These are phyloP conservation scores for Sinosuthora webbiana DNA, from an alignment of 2,113 vertebrate genomes.

Conservation along the genomic window DNA sequence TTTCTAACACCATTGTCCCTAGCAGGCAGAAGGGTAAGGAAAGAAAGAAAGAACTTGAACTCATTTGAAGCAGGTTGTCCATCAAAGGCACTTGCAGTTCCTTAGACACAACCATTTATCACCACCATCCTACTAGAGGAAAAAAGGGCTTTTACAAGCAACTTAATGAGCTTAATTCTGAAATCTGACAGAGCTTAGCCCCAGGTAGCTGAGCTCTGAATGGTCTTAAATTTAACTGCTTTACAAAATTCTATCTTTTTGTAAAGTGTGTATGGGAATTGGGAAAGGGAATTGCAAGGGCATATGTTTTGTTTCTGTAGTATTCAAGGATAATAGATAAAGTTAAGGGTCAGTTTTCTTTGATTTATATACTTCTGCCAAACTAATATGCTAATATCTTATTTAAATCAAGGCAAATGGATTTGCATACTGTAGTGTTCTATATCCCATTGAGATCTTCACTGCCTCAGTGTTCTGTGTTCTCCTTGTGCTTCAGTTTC, in stretches of 20 bases:
- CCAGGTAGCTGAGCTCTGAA: background rate
- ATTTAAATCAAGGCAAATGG: slow-evolving; percentile 8
- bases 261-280: background rate
- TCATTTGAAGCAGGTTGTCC: background rate
- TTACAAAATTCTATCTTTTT: background rate
- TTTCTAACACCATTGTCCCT: background rate
- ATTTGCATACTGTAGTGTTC: slow-evolving; percentile 16
- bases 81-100: background rate
- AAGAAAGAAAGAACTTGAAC: background rate
- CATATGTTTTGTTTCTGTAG: background rate
- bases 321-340: background rate
- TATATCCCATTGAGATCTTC: background rate
- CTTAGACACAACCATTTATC: background rate
- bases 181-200: background rate
- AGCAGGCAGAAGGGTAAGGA: background rate
- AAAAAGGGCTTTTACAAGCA: background rate
- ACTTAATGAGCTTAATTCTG: slow-evolving; percentile 34
- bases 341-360: background rate
- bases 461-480: background rate
- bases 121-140: background rate
- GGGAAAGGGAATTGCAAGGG: background rate
- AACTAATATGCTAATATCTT: slow-evolving; percentile 8
- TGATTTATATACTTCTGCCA: background rate
- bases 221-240: background rate
- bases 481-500: slow-evolving; percentile 15